These are phyloP conservation scores for Nettapus auritus DNA, from an alignment of 2,113 vertebrate genomes.

Conservation along the genomic window DNA sequence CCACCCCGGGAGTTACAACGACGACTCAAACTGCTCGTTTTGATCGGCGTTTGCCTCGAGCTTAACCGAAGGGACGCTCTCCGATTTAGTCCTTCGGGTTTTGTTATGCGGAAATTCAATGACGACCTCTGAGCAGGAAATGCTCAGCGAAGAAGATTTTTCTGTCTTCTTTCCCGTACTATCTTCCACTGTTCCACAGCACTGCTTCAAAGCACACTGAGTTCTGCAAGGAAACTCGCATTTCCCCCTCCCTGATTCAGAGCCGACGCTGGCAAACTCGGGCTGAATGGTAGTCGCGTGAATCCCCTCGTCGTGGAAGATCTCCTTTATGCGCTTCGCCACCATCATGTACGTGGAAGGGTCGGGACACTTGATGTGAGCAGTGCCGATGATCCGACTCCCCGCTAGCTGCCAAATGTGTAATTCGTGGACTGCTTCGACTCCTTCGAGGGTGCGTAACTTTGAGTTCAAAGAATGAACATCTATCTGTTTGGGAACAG, in stretches of 20 bases:
- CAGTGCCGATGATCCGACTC: slow-evolving; percentile 97
- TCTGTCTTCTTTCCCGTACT: slow-evolving; percentile 68
- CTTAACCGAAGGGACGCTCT: slow-evolving; percentile 75
- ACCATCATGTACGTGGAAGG: slow-evolving; percentile 96
- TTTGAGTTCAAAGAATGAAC: slow-evolving; percentile 89
- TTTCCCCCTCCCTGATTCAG: slow-evolving; percentile 84
- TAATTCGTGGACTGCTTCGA: slow-evolving; percentile 95
- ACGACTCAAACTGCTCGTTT: slow-evolving; percentile 78
- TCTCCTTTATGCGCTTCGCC: slow-evolving; percentile 96
- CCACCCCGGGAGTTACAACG: slow-evolving; percentile 75
- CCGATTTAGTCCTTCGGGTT: slow-evolving; percentile 80
- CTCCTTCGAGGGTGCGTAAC: slow-evolving; percentile 87
- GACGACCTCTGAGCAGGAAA: slow-evolving; percentile 86
- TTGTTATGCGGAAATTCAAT: slow-evolving; percentile 81
- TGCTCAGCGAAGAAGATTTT: slow-evolving; percentile 64
- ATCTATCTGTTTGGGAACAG: slow-evolving; percentile 97
- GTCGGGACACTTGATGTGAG: slow-evolving; percentile 98
- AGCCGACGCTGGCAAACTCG: slow-evolving; percentile 92
- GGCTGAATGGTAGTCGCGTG: slow-evolving; percentile 98
- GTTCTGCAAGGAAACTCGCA: slow-evolving; percentile 96
- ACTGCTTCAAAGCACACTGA: slow-evolving; percentile 96
- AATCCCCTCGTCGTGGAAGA: slow-evolving; percentile 97
- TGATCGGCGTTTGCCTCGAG: slow-evolving; percentile 74
- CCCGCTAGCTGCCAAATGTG: slow-evolving; percentile 98
- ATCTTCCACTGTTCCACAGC: slow-evolving; percentile 84